Conservation (phyloP, 2,797 vertebrate genomes). For the Vespertilio murinus region DNA sequence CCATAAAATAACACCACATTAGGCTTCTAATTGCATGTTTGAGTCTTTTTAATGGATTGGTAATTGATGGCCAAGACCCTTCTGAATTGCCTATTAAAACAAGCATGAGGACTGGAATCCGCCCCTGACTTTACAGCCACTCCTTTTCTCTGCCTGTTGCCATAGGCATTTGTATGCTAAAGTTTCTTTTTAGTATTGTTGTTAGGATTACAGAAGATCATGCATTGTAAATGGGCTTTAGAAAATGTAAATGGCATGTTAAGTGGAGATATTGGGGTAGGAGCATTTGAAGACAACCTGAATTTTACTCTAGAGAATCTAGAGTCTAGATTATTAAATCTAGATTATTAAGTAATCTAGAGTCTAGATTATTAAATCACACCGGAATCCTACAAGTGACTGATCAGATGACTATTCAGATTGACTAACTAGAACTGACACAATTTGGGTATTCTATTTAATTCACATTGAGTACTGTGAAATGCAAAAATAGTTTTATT, state of each 20-base stretch:
- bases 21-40: conserved; percentile 53
- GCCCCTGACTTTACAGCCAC: not conserved
- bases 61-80: conserved; percentile 4
- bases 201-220: not conserved
- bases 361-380: too few species aligned
- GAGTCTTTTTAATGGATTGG: conserved; percentile 41
- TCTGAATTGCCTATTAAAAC: conserved; percentile 17
- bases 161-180: too few species aligned
- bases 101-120: not conserved
- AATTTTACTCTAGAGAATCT: not conserved
- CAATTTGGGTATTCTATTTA: not conserved
- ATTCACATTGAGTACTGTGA: not conserved
- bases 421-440: not conserved
- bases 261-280: not conserved
- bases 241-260: not conserved
- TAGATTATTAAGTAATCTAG: too few species aligned
- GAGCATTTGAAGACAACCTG: not conserved
- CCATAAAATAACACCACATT: not conserved
- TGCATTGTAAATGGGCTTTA: not conserved
- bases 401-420: not conserved
- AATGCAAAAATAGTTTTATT: not conserved
- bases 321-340: too few species aligned
- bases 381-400: not conserved
- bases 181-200: too few species aligned
- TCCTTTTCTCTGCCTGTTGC: not conserved